Base-by-base conservation (phyloP, 2,797 vertebrate species). In the Sebastes taczanowskii region DNA sequence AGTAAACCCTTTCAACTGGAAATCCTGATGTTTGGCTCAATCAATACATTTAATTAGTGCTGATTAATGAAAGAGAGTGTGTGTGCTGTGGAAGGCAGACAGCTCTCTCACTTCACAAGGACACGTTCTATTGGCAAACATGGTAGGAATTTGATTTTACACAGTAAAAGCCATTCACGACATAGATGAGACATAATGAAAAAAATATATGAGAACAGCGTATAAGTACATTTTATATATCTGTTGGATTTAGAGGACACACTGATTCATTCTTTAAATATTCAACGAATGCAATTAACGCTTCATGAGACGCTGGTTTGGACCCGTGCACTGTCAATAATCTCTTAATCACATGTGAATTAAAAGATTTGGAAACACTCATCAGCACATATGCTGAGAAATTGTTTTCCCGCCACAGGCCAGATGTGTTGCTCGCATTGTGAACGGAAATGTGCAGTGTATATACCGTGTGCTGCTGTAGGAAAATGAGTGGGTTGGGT, bases 1-100 rank as follows among this genome's bases (percentile, higher is more conserved):
- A 91, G 86, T 94, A 92, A 93, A 86, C 74, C 87, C 90, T 95
- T 93, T 95, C 90, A 92, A 86, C 80, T 92, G 88, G 86, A 95
- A 94, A 96, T 95, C 92, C 93, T 81, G 80, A 93, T 93, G 94
- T 95, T 94, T 92, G 87, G 82, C 86, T 88, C 85, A 95, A 96
- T 97, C 97, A 95, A 97, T 97, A 96, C 74, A 89, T 96, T 97
- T 97, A 97, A 98, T 97, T 97, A 97, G 96, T 94, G 95, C 92
- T 97, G 97, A 97, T 97, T 96, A 97, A 97, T 97, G 96, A 94
- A 95, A 60, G 92, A 83, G 90, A 62, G 91, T 93, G 94, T 46
- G 42, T 18, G 42, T 18, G 91, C 92, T 94, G 95, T 88, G 82
- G 92, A 93, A 81, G 91, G 86, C 88, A 92, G 90, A 93, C 92